Base-by-base conservation (phyloP, 2,797 vertebrate genomes). In the Acrossocheilus fasciatus region DNA sequence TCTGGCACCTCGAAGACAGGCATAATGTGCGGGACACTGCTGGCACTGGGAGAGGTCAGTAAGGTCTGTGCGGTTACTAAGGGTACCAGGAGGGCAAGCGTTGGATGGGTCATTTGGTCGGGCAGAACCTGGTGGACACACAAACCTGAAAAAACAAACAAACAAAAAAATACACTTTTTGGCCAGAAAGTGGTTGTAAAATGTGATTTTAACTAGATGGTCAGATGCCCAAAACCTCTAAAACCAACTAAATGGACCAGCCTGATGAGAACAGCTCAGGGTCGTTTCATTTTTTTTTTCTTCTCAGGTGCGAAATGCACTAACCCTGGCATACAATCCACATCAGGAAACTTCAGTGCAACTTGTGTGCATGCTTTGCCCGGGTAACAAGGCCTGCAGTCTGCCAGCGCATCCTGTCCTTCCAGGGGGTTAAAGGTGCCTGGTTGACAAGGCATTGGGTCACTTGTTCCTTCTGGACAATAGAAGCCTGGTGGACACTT, bases 21-120 rank as follows among this genome's bases (percentile, higher is more conserved):
- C 95, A 12, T 95, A 96, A 88, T 95, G 93, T 0, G 95, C 91
- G 0, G 96, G 96, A 86, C 97, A 98, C 0, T 75, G 93, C 86
- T 96, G 96, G 87, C 97, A 98, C 90, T 98, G 97, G 4, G 96
- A 96, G 76, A 95, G 95, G 90, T 97, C 95, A 10, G 96, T 96
- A 74, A 98, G 95, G 83, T 94, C 92, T 0, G 91, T 92, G 81
- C 81, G 92, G 69, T 95, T 93, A 92, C 96, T 96, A 64, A 96
- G 88, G 0, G 96, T 97, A 77, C 97, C 96, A 0, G 96, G 94
- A 10, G 96, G 96, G 62, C 97, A 98, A 64, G 96, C 94, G 0
- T 95, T 96, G 81, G 90, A 87, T 30, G 93, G 93, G 0, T 91
- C 86, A 0, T 96, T 96, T 20, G 97, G 96, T 92, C 95, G 96